A percentile compares a stretch with the other conserved stretches of the same genome.
Evolutionary conservation across 2,888 invertebrate genomes (phyloP).

Genomic region (Lithosia quadra): DNA sequence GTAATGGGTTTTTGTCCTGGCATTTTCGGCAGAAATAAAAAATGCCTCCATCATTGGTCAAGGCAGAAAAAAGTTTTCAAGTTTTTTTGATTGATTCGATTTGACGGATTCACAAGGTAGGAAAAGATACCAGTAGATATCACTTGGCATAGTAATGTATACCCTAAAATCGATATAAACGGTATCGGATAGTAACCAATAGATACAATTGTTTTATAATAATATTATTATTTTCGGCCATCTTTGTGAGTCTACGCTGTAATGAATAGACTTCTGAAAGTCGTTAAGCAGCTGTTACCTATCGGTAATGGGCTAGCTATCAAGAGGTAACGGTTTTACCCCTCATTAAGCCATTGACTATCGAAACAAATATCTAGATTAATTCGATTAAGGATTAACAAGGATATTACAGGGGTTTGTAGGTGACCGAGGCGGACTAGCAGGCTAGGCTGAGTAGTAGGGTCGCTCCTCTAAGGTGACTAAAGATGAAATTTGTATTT

Average conservation of each 20-base stretch:
- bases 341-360: background rate
- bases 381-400: background rate
- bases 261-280: background rate
- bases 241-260: background rate
- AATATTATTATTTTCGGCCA: background rate
- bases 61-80: too few relatives aligned
- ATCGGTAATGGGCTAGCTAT: background rate
- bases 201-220: background rate
- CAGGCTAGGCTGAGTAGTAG: background rate
- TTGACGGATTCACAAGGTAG: too few relatives aligned
- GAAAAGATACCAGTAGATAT: too few relatives aligned
- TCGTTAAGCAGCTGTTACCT: constrained; percentile 3
- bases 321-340: background rate
- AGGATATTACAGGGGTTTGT: background rate
- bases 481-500: too few relatives aligned
- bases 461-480: too few relatives aligned
- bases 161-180: too few relatives aligned
- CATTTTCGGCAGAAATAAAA: too few relatives aligned
- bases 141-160: too few relatives aligned
- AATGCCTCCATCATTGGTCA: too few relatives aligned
- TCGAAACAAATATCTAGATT: background rate
- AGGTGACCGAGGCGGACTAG: background rate
- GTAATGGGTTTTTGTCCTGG: too few relatives aligned
- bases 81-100: too few relatives aligned
- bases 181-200: background rate